Conservation (phyloP, 2,888 invertebrate species). For the Phaedon cochleariae region DNA sequence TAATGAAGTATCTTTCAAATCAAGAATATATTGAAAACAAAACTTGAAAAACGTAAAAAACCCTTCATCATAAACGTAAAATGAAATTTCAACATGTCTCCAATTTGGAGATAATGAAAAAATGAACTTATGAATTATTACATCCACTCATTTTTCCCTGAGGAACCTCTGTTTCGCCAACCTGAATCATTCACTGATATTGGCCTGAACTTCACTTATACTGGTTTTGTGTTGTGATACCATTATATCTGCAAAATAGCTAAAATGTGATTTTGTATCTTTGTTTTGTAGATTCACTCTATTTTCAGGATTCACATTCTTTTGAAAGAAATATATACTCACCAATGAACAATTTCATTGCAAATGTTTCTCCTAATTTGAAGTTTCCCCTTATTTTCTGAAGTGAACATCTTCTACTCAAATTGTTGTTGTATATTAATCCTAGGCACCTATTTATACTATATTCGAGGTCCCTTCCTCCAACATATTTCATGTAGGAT, state of each 20-base stretch:
- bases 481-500: conserved; percentile 18
- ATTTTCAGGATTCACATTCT: not conserved
- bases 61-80: not conserved
- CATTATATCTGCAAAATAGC: too few relatives aligned
- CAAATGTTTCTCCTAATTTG: conserved; percentile 6
- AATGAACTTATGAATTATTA: too few relatives aligned
- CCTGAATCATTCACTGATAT: too few relatives aligned
- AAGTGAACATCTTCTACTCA: conserved; percentile 12
- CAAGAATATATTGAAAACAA: too few relatives aligned
- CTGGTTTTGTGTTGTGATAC: conserved; percentile 1
- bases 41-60: too few relatives aligned
- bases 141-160: too few relatives aligned
- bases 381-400: conserved; percentile 14
- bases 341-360: conserved; percentile 18
- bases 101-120: too few relatives aligned
- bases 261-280: too few relatives aligned
- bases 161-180: too few relatives aligned
- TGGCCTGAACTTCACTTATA: not conserved
- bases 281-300: too few relatives aligned
- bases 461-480: conserved; percentile 9
- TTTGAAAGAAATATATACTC: not conserved
- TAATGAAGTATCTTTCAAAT: too few relatives aligned
- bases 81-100: not conserved
- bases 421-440: conserved; percentile 12
- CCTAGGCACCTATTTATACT: conserved; percentile 8